Percentiles rank a stretch among this genome's conserved stretches.
These are phyloP conservation scores for Chouioia cunea DNA, from an alignment of 2,888 invertebrate genomes.

Conservation along the genomic window DNA sequence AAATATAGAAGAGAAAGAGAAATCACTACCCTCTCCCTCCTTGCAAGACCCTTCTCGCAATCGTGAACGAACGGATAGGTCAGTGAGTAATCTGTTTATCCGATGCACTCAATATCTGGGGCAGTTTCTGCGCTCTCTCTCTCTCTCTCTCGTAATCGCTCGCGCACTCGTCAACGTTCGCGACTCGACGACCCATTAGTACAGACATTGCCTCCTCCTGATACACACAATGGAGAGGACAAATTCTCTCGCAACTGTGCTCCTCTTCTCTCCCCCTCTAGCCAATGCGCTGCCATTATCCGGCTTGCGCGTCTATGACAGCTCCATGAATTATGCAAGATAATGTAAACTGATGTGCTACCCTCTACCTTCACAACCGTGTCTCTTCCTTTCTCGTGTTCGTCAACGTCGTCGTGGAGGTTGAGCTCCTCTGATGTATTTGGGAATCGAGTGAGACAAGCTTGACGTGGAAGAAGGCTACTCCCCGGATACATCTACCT, in stretches of 20 bases:
- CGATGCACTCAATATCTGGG: conserved; percentile 36
- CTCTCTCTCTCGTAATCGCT: conserved; percentile 1
- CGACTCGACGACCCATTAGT: too few relatives aligned
- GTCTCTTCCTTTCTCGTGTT: neutral
- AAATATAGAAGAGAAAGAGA: too few relatives aligned
- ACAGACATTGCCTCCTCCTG: too few relatives aligned
- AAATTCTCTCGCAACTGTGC: neutral
- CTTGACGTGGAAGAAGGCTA: neutral
- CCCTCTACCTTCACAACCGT: conserved; percentile 9
- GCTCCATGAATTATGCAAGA: conserved; percentile 67
- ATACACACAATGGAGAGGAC: conserved; percentile 57
- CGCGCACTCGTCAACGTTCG: too few relatives aligned
- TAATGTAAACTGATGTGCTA: conserved; percentile 65
- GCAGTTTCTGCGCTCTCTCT: conserved; percentile 14
- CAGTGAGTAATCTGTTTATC: conserved; percentile 38
- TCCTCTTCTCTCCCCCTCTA: conserved; percentile 47
- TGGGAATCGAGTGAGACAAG: too few relatives aligned
- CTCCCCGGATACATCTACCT: neutral
- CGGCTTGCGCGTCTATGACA: conserved; percentile 66
- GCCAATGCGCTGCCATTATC: conserved; percentile 63
- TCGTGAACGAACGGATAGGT: neutral
- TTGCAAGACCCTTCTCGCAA: neutral
- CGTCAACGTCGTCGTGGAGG: neutral
- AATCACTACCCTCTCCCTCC: too few relatives aligned
- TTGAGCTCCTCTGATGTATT: too few relatives aligned